Percentiles rank a stretch among this genome's conserved stretches.
These are phyloP conservation scores for Otus sunia DNA, from an alignment of 2,113 vertebrate species.

Conservation along the genomic window DNA sequence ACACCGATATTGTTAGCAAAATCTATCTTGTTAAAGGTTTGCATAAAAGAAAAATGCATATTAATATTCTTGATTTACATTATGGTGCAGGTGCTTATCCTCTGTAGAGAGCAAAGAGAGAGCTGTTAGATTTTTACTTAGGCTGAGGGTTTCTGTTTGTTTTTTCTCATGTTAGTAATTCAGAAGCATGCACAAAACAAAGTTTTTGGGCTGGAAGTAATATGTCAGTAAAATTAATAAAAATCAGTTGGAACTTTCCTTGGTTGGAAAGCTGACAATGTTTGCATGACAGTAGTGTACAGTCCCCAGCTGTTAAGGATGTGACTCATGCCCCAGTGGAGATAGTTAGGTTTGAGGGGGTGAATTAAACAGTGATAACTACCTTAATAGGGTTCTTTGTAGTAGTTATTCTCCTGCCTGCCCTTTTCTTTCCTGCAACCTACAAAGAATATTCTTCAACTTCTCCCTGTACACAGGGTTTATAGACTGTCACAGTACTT, in stretches of 20 bases:
- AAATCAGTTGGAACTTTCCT: not conserved
- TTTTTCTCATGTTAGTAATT: not conserved
- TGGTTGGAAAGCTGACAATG: not conserved
- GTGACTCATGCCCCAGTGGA: not conserved
- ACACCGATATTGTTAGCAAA: not conserved
- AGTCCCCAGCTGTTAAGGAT: not conserved
- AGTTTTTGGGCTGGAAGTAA: not conserved
- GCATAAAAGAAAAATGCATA: not conserved
- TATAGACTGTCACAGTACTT: not conserved
- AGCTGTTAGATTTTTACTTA: not conserved
- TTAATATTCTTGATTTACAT: not conserved
- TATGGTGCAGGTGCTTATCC: not conserved
- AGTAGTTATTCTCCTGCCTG: not conserved
- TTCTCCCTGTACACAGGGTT: not conserved
- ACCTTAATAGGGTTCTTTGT: not conserved
- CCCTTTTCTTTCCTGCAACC: not conserved
- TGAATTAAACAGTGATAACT: not conserved
- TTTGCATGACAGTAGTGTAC: not conserved
- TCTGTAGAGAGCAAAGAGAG: not conserved
- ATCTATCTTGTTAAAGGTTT: not conserved
- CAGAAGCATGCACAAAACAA: not conserved
- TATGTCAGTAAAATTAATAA: not conserved
- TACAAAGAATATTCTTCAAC: not conserved
- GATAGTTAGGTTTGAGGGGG: not conserved
- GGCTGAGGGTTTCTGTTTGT: accelerated